A percentile compares a stretch with the other conserved stretches of the same genome.
Conservation (phyloP, 2,113 vertebrate species). For the Lamprotornis superbus region DNA sequence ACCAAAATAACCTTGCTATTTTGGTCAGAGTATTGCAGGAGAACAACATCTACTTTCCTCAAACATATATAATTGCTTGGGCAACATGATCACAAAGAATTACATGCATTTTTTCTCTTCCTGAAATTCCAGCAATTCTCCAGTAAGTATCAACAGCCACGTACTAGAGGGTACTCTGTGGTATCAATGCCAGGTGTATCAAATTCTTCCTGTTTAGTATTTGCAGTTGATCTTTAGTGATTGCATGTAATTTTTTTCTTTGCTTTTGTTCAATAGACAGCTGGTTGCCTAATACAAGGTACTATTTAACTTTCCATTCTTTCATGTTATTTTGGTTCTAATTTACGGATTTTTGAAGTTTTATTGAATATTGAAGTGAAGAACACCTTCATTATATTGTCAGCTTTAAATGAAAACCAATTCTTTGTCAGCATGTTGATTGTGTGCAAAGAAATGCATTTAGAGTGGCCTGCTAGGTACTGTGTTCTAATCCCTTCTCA, state of each 20-base stretch:
- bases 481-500: not conserved
- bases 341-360: not conserved
- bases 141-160: not conserved
- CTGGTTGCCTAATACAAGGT: not conserved
- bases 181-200: not conserved
- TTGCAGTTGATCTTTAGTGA: not conserved
- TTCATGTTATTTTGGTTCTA: not conserved
- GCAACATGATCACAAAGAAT: not conserved
- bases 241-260: not conserved
- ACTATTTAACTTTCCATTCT: not conserved
- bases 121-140: not conserved
- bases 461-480: not conserved
- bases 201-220: not conserved
- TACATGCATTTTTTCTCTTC: not conserved
- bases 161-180: not conserved
- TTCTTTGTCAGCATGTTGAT: not conserved
- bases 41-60: not conserved
- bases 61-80: not conserved
- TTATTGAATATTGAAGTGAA: not conserved
- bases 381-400: not conserved
- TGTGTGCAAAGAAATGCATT: not conserved
- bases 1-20: not conserved
- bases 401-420: not conserved
- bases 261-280: not conserved
- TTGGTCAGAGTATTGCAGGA: not conserved